phyloP scores from a whole-genome alignment of 2,888 invertebrate species.

The Loripinus fragilis region DNA sequence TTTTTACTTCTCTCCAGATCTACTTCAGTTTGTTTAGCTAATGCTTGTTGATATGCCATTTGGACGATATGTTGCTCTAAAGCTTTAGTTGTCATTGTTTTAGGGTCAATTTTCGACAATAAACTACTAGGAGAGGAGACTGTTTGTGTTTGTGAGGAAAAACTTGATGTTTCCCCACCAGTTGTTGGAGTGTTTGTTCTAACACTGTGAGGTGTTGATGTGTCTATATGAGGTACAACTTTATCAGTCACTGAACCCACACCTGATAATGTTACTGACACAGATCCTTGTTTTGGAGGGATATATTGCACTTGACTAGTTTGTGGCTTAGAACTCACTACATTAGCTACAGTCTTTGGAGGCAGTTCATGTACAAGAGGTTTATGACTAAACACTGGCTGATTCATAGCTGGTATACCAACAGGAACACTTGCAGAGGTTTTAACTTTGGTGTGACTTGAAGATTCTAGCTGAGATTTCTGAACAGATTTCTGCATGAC shows the following conservation, averaged over 20 bases:
- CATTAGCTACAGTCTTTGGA: background rate
- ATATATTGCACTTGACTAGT: background rate
- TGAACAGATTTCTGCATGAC: background rate
- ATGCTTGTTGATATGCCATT: slow-evolving; percentile 11
- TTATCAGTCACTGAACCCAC: background rate
- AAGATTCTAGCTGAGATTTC: background rate
- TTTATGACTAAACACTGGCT: background rate
- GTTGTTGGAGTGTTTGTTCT: background rate
- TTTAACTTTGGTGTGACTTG: background rate
- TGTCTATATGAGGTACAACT: background rate
- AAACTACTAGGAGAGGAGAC: background rate
- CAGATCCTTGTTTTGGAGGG: background rate
- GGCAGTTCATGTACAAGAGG: background rate
- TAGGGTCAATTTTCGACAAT: background rate
- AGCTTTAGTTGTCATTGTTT: slow-evolving; percentile 8
- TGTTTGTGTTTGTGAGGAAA: background rate
- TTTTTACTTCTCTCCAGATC: slow-evolving; percentile 11
- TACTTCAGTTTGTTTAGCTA: slow-evolving; percentile 12
- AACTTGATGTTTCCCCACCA: background rate
- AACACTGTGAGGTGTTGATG: background rate
- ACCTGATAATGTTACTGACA: background rate
- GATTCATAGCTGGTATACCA: background rate
- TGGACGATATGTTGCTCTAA: slow-evolving; percentile 12
- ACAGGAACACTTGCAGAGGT: background rate
- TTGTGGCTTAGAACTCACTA: background rate